phyloP scores from a whole-genome alignment of 30 jellyfish, hydroid and myxozoan genomes.

The Rhopilema esculentum region DNA sequence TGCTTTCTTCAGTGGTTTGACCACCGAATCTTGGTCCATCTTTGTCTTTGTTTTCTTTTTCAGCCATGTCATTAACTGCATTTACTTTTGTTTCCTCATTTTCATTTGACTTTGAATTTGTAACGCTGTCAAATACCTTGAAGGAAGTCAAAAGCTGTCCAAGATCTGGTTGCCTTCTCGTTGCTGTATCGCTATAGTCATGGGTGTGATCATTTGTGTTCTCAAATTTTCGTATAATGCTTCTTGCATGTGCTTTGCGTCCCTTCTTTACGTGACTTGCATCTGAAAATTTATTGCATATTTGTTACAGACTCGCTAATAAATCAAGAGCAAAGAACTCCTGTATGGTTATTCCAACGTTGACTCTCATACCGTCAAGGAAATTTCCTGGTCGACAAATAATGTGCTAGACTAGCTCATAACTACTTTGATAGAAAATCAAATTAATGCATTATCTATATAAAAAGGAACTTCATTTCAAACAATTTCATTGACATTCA shows the following conservation, averaged over 20 bases:
- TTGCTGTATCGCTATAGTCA: not conserved
- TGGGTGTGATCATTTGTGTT: not conserved
- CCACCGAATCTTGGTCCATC: slow-evolving; percentile 4
- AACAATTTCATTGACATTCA: too few relatives aligned
- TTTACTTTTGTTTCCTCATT: slow-evolving; percentile 6
- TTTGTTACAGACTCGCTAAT: too few relatives aligned
- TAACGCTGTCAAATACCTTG: not conserved
- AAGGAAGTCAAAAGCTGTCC: slow-evolving; percentile 33
- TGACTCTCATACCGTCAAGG: too few relatives aligned
- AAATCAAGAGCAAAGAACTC: too few relatives aligned
- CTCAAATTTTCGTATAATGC: slow-evolving; percentile 9
- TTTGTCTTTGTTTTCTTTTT: not conserved
- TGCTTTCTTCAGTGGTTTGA: not conserved
- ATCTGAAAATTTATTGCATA: not conserved
- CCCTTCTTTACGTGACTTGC: not conserved
- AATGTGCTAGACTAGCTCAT: too few relatives aligned
- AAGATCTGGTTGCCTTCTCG: slow-evolving; percentile 21
- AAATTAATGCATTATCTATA: too few relatives aligned
- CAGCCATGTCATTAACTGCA: slow-evolving; percentile 39
- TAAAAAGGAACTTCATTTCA: too few relatives aligned
- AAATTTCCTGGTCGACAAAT: too few relatives aligned
- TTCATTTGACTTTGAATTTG: not conserved
- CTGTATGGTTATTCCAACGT: too few relatives aligned
- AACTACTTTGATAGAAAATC: too few relatives aligned
- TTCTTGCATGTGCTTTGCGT: slow-evolving; percentile 13